These are phyloP conservation scores for Antedon mediterranea DNA, from an alignment of 53 echinoderm and acorn worm genomes.

Conservation along the genomic window DNA sequence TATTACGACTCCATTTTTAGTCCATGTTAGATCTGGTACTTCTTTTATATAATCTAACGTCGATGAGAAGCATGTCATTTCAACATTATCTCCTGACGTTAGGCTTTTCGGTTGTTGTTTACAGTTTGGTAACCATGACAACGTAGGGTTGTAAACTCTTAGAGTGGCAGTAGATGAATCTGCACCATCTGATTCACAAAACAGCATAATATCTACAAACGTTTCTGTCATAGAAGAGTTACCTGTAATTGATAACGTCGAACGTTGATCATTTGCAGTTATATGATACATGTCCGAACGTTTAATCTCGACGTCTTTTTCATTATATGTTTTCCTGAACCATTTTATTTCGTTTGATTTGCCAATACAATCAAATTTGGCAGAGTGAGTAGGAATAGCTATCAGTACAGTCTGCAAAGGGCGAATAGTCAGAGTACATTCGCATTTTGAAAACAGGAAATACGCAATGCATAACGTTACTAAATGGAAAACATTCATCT, in stretches of 20 bases:
- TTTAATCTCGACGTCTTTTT: not conserved
- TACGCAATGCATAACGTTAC: not conserved
- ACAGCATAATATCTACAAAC: not conserved
- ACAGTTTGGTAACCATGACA: not conserved
- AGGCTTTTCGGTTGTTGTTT: not conserved
- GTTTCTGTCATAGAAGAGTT: not conserved
- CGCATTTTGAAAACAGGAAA: not conserved
- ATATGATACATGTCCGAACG: not conserved
- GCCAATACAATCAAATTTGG: not conserved
- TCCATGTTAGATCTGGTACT: not conserved
- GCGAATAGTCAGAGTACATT: not conserved
- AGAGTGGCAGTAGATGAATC: not conserved
- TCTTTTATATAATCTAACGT: not conserved
- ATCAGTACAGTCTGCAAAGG: not conserved
- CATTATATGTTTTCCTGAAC: not conserved
- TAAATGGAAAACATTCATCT: too few relatives aligned
- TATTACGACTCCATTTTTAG: not conserved
- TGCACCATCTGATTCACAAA: not conserved
- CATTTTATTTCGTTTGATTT: not conserved
- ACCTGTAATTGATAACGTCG: not conserved
- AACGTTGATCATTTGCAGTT: not conserved
- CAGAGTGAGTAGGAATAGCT: not conserved
- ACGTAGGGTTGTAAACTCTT: not conserved
- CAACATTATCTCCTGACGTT: not conserved
- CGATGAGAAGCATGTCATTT: not conserved